Base-by-base conservation (phyloP, 1,140 invertebrate species). In the Linepithema humile region DNA sequence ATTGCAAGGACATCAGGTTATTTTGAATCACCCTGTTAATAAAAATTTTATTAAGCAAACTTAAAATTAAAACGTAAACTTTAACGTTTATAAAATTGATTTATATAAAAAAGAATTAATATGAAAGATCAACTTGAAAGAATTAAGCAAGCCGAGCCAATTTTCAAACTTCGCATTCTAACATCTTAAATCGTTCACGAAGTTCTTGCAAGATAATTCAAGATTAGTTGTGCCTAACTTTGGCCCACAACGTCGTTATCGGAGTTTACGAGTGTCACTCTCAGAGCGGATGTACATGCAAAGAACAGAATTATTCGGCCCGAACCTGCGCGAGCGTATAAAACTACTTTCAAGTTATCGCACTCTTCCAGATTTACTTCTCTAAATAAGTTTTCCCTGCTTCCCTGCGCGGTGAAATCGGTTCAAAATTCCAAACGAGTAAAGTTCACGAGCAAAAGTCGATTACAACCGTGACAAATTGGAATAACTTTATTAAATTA, bases 331-430 rank as follows among this genome's bases (percentile, higher is more conserved):
- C 57, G 29, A 23, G n/a, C 43, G 59, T 38, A 32, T 62, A 75
- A 75, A 75, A 75, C 38, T 62, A n/a, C n/a, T 48, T 23, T 35
- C 73, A 64, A 75, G 57, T 75, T 64, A 60, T 75, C 73, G 29
- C 40, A 29, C n/a, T 50, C 1, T 15, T 6, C 12, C 45, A 64
- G 29, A 75, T 64, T 64, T 62, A 32, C 20, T 29, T 20, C 1
- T 45, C 3, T 15, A 32, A 75, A 75, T n/a, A 45, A 75, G 40
- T 64, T 75, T 32, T 35, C 40, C n/a, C n/a, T n/a, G n/a, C 1
- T 29, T 12, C 26, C 50, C 55, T 32, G 48, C 6, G 12, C 55
- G 15, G 40, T 7, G 12, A 75, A 75, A 75, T 75, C 40, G 48
- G n/a, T n/a, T 43, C 62, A 12, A 64, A 64, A 64, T 64, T 48